These are phyloP conservation scores for Halictus ligatus DNA, from an alignment of 2,888 invertebrate genomes.

Conservation along the genomic window DNA sequence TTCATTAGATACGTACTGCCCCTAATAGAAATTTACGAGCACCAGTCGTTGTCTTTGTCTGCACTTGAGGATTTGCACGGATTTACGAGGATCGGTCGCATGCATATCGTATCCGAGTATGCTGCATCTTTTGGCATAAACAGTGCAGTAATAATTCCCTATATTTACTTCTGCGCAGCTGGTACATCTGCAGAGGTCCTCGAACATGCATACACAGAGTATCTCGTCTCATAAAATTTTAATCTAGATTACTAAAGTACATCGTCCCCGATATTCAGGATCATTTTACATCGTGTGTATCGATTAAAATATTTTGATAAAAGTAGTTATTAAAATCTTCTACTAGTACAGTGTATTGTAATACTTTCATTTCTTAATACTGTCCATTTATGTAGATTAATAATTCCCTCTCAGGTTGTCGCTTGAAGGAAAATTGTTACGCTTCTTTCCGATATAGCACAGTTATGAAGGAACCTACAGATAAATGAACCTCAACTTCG, in stretches of 20 bases:
- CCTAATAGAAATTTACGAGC: conserved; percentile 20
- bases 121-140: conserved; percentile 6
- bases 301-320: neutral
- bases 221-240: neutral
- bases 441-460: too few species aligned
- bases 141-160: neutral
- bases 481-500: neutral
- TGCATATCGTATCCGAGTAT: neutral
- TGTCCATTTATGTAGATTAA: neutral
- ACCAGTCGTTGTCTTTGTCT: neutral
- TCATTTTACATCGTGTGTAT: neutral
- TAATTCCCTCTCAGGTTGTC: too few species aligned
- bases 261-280: neutral
- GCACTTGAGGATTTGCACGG: conserved; percentile 21
- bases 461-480: neutral
- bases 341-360: neutral
- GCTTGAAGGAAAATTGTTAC: too few species aligned
- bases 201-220: neutral
- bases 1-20: conserved; percentile 27
- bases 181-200: neutral
- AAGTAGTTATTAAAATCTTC: neutral
- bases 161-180: neutral
- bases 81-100: conserved; percentile 12
- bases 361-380: neutral
- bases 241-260: neutral